A percentile compares a stretch with the other conserved stretches of the same genome.
Evolutionary conservation across 2,113 vertebrate species (phyloP).

Genomic region (Bostrychus sinensis): DNA sequence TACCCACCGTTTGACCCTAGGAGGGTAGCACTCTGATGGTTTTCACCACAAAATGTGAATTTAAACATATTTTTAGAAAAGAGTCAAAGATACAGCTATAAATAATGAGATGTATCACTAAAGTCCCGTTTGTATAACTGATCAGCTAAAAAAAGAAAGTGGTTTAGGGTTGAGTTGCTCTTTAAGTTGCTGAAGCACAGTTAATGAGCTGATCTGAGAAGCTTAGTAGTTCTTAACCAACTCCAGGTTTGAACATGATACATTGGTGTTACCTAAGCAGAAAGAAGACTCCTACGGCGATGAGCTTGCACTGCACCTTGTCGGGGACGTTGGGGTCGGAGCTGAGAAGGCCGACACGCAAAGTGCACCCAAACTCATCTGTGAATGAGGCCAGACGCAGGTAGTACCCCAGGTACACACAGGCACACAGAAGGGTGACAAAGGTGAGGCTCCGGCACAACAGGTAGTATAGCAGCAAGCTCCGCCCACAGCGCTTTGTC

Average conservation of each 20-base stretch:
- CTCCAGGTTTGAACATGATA: not conserved
- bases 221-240: no score
- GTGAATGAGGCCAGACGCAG: conserved; percentile 86
- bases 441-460: conserved; percentile 83
- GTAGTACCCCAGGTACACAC: conserved; percentile 90
- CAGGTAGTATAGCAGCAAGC: conserved; percentile 85
- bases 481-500: conserved; percentile 83
- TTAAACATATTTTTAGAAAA: no score
- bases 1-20: no score
- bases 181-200: no score
- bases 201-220: no score
- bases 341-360: conserved; percentile 86
- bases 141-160: no score
- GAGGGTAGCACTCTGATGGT: no score
- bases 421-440: conserved; percentile 81
- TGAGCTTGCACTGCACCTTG: conserved; percentile 90
- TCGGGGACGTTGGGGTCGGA: conserved; percentile 83
- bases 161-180: no score
- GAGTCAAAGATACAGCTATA: no score
- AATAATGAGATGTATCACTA: no score
- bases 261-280: conserved; percentile 89
- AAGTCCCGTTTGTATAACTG: no score
- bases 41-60: no score
- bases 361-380: conserved; percentile 88
- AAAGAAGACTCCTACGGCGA: conserved; percentile 91